Evolutionary conservation across 1,140 invertebrate genomes (phyloP).

Genomic region (Phymorhynchus buccinoides): DNA sequence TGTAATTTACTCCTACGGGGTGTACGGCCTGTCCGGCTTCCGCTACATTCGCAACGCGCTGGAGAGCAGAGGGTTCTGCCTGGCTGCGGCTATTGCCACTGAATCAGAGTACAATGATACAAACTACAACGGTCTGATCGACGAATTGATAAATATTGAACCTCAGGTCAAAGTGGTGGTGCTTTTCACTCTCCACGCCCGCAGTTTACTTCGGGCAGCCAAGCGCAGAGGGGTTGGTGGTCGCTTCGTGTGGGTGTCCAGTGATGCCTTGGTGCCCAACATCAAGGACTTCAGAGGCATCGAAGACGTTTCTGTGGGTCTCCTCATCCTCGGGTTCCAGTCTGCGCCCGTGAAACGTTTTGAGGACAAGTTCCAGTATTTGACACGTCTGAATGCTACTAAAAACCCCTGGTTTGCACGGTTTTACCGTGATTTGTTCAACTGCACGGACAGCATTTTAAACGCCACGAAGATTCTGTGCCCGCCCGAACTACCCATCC

Average conservation of each 20-base stretch:
- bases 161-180: slow-evolving; percentile 77
- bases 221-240: slow-evolving; percentile 64
- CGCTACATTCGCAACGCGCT: slow-evolving; percentile 38
- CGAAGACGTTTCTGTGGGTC: slow-evolving; percentile 81
- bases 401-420: slow-evolving; percentile 52
- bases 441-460: neutral
- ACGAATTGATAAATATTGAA: slow-evolving; percentile 15
- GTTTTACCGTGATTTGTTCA: slow-evolving; percentile 21
- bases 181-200: slow-evolving; percentile 80
- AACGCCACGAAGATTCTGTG: neutral
- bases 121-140: slow-evolving; percentile 41
- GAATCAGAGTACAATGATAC: slow-evolving; percentile 68
- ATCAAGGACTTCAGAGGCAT: slow-evolving; percentile 80
- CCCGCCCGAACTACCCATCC: neutral
- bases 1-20: slow-evolving; percentile 47
- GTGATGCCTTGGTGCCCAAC: slow-evolving; percentile 84
- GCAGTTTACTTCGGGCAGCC: slow-evolving; percentile 72
- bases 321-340: slow-evolving; percentile 81
- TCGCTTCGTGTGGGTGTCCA: slow-evolving; percentile 82
- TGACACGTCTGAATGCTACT: slow-evolving; percentile 20
- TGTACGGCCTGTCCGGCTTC: slow-evolving; percentile 75
- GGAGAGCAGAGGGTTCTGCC: slow-evolving; percentile 70
- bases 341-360: slow-evolving; percentile 48
- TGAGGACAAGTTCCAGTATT: slow-evolving; percentile 52
- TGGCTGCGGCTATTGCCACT: slow-evolving; percentile 78